Conservation (phyloP, 2,113 vertebrate genomes). For the Phycodurus eques region DNA sequence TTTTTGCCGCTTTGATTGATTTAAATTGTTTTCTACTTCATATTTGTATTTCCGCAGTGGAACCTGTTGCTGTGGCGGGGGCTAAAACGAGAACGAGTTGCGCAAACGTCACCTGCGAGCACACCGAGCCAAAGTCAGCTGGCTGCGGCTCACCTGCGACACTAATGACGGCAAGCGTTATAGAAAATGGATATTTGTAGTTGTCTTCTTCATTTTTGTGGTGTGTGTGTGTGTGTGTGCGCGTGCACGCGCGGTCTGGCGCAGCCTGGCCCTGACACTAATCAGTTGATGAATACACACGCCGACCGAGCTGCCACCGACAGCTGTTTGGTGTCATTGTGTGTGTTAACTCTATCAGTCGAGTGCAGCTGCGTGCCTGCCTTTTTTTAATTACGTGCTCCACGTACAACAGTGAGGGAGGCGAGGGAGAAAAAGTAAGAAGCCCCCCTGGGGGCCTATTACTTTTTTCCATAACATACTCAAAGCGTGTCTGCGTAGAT, state of each 20-base stretch:
- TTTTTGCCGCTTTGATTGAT: not conserved
- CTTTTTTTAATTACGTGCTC: conserved; percentile 60
- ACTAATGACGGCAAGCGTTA: not conserved
- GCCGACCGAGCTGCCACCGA: conserved; percentile 44
- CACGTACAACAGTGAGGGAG: conserved; percentile 47
- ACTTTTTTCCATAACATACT: not conserved
- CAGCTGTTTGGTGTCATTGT: conserved; percentile 63
- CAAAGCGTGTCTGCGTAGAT: not conserved
- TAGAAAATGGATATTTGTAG: not conserved
- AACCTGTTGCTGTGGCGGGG: too few relatives aligned
- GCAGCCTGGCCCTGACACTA: conserved; percentile 59
- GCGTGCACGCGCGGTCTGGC: conserved; percentile 25
- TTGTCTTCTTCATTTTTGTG: not conserved
- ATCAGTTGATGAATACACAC: conserved; percentile 60
- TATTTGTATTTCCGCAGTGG: too few relatives aligned
- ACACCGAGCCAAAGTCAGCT: too few relatives aligned
- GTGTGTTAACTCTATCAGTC: conserved; percentile 62
- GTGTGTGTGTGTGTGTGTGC: conserved; percentile 3
- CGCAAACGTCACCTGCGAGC: too few relatives aligned
- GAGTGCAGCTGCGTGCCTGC: conserved; percentile 71
- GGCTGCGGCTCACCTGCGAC: not conserved
- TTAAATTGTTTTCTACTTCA: not conserved
- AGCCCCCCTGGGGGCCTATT: not conserved
- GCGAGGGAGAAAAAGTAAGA: not conserved
- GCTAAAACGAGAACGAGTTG: too few relatives aligned